A percentile compares a stretch with the other conserved stretches of the same genome.
These are phyloP conservation scores for Seira musarum DNA, from an alignment of 2,888 invertebrate species.

Conservation along the genomic window DNA sequence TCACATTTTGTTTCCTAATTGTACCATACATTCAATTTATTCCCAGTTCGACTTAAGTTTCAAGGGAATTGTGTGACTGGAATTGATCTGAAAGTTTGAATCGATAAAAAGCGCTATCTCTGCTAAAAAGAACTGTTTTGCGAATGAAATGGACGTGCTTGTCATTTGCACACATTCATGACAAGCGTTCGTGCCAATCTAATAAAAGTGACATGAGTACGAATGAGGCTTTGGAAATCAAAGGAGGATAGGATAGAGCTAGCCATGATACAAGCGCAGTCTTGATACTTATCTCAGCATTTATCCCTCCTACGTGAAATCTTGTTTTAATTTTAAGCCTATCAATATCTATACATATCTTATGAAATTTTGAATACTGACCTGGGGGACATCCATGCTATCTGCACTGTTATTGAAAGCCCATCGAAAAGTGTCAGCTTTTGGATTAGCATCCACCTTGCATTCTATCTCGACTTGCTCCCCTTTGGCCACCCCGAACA, in stretches of 20 bases:
- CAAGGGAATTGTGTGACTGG: background rate
- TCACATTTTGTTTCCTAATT: background rate
- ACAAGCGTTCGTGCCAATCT: background rate
- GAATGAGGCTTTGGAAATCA: background rate
- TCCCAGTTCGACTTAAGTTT: background rate
- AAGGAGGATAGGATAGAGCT: too few species aligned
- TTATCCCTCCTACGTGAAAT: background rate
- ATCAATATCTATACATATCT: background rate
- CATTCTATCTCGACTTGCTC: slow-evolving; percentile 86
- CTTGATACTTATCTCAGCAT: background rate
- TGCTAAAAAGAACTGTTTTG: background rate
- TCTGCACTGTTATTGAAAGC: slow-evolving; percentile 91
- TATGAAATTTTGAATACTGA: slow-evolving; percentile 26
- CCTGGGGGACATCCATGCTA: slow-evolving; percentile 81
- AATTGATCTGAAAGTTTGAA: background rate
- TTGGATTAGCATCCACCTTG: slow-evolving; percentile 88
- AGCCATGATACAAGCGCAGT: too few species aligned
- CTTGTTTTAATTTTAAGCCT: background rate
- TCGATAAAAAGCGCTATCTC: background rate
- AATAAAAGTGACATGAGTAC: background rate
- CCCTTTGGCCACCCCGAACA: slow-evolving; percentile 88
- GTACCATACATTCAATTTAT: background rate
- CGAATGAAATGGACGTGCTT: background rate
- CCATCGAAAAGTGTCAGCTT: slow-evolving; percentile 89
- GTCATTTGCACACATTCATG: background rate